Percentiles rank a stretch among this genome's conserved stretches.
These are phyloP conservation scores for Diloba caeruleocephala DNA, from an alignment of 2,888 invertebrate species.

Conservation along the genomic window DNA sequence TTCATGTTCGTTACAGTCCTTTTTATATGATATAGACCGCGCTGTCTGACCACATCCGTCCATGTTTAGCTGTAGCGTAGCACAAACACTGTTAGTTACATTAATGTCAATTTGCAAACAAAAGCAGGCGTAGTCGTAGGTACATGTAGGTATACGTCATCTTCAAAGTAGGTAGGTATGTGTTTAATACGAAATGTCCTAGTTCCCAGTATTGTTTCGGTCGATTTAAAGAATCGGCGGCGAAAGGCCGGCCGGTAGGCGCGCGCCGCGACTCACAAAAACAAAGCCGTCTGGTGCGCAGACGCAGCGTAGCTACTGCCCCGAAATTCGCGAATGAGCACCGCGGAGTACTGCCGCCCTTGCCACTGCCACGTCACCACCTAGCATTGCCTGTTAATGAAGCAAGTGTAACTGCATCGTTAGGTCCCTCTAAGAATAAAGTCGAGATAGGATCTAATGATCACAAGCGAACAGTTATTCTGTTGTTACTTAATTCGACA, in stretches of 20 bases:
- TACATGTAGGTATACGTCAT: slow-evolving; percentile 50
- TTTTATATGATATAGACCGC: slow-evolving; percentile 40
- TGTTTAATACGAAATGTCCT: slow-evolving; percentile 71
- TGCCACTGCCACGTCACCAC: slow-evolving; percentile 32
- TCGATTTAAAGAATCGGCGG: slow-evolving; percentile 75
- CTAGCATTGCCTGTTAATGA: slow-evolving; percentile 35
- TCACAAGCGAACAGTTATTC: slow-evolving; percentile 4
- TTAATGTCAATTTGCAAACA: slow-evolving; percentile 46
- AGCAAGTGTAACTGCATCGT: slow-evolving; percentile 38
- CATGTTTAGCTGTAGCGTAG: slow-evolving; percentile 16
- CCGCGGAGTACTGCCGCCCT: slow-evolving; percentile 52
- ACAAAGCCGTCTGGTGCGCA: slow-evolving; percentile 76
- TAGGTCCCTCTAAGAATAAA: slow-evolving; percentile 11
- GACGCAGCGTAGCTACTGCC: slow-evolving; percentile 63
- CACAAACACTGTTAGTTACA: slow-evolving; percentile 29
- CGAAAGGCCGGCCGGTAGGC: slow-evolving; percentile 70
- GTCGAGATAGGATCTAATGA: not conserved
- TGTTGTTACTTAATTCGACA: slow-evolving; percentile 4
- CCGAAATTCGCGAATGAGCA: slow-evolving; percentile 54
- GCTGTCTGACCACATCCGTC: slow-evolving; percentile 27
- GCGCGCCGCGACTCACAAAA: slow-evolving; percentile 85
- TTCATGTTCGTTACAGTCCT: slow-evolving; percentile 61
- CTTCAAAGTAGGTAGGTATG: slow-evolving; percentile 52
- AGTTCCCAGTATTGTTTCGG: slow-evolving; percentile 81
- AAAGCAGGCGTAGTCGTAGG: slow-evolving; percentile 39